Percentiles rank a stretch among this genome's conserved stretches.
Evolutionary conservation across 2,113 vertebrate genomes (phyloP).

Genomic region (Alaudala cheleensis): DNA sequence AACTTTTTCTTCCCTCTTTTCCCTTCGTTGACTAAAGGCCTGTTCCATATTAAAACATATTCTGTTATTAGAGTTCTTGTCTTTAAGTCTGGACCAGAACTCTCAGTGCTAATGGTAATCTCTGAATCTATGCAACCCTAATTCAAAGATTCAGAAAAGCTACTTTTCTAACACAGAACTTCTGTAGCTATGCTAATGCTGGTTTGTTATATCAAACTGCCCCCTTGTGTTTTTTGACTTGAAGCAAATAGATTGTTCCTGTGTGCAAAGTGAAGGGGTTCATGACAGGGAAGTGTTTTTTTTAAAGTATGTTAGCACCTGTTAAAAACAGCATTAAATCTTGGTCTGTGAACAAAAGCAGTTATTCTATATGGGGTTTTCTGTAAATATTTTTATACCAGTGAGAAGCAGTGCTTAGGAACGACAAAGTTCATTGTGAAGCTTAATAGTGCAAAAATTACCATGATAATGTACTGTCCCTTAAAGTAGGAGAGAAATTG

Average conservation of each 20-base stretch:
- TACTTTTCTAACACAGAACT: not conserved
- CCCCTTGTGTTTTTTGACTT: constrained; percentile 37
- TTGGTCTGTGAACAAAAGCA: not conserved
- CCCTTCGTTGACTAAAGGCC: not conserved
- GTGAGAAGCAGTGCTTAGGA: not conserved
- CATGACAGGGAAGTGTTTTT: not conserved
- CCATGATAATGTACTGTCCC: not conserved
- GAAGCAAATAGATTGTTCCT: not conserved
- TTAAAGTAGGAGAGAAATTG: not conserved
- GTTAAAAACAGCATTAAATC: not conserved
- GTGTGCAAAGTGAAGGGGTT: not conserved
- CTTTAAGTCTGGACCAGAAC: not conserved
- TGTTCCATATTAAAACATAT: not conserved
- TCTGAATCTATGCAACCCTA: not conserved
- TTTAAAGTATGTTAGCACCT: not conserved
- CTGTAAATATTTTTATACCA: not conserved
- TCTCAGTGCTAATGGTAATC: not conserved
- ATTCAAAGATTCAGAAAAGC: constrained; percentile 6
- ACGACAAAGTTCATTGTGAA: not conserved
- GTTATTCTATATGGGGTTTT: not conserved
- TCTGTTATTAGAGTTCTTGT: not conserved
- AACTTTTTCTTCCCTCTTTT: not conserved
- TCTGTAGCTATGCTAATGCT: not conserved
- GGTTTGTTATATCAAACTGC: constrained; percentile 57
- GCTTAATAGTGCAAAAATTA: not conserved